Base-by-base conservation (phyloP, 2,888 invertebrate genomes). In the Caenorhabditis macrosperma region DNA sequence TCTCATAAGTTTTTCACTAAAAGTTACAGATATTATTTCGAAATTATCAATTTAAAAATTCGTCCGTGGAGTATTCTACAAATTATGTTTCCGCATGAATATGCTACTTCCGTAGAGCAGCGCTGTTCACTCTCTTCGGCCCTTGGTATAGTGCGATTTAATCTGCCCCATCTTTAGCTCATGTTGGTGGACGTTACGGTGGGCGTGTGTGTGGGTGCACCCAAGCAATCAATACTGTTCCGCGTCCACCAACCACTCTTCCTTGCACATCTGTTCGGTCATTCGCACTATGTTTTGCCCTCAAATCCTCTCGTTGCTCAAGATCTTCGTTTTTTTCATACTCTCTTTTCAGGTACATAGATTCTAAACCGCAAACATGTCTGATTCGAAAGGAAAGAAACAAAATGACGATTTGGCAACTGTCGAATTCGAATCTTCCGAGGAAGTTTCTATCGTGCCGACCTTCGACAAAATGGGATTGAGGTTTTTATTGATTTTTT, bases 361-460 rank as follows among this genome's bases (percentile, higher is more conserved):
- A 9, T 22, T 35, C 30, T 5, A 26, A 35, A 28, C 52, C 28
- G 26, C 52, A 74, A 67, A 59, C 55, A 81, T 82, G 84, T 52
- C 81, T 5, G 71, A 54, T 30, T 63, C 63, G 35, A 69, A 55
- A 46, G 38, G 38, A 9, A 38, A 12, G 12, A 85, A 91, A 66
- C 87, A 90, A 54, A 82, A 83, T n/a, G 97, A 97, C 91, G 97
- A 97, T 93, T 93, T 98, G 87, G 95, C 96, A 75, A 96, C 96
- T 92, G 96, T 98, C 41, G 97, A 98, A 92, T 99, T 99, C 92
- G 98, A 98, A 93, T 99, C 98, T 4, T 97, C 96, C 90, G 98
- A 99, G 93, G 97, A 97, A 38, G 97, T 99, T 78, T 96, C 92
- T 10, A 96, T 98, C 91, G 95, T 97, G 77, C 95, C 96, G 76